These are phyloP conservation scores for Gulo gulo DNA, from an alignment of 2,113 vertebrate species.

Conservation along the genomic window DNA sequence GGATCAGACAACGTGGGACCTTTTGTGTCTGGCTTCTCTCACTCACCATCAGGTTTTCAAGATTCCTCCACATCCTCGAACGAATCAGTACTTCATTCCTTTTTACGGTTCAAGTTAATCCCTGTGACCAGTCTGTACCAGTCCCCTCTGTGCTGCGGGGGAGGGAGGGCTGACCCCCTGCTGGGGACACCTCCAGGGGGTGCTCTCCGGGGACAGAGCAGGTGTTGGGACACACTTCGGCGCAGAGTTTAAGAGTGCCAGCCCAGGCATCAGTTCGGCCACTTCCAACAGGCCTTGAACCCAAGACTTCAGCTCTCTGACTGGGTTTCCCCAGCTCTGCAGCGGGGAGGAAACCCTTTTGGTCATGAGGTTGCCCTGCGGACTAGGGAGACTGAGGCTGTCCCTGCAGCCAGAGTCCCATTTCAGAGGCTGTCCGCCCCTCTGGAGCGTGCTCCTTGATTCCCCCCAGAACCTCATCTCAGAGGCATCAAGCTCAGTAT, in stretches of 20 bases:
- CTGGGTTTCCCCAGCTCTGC: not conserved
- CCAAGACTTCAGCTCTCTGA: not conserved
- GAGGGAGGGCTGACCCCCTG: not conserved
- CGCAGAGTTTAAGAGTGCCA: too few species aligned
- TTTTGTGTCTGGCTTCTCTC: not conserved
- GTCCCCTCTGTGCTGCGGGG: not conserved
- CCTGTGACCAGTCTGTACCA: rapidly evolving
- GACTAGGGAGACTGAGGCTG: not conserved
- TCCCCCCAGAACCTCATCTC: not conserved
- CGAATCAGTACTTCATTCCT: too few species aligned
- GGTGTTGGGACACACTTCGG: not conserved
- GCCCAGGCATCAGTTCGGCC: not conserved
- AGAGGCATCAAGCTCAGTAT: not conserved
- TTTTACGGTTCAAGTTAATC: too few species aligned
- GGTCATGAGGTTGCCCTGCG: not conserved
- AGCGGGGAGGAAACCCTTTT: not conserved
- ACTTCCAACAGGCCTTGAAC: not conserved
- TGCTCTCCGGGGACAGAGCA: not conserved
- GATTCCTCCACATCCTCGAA: not conserved
- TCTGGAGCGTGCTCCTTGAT: not conserved
- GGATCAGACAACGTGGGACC: not conserved
- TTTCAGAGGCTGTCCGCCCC: not conserved
- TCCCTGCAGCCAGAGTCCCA: not conserved
- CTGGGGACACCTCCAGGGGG: not conserved
- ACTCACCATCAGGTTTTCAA: not conserved